phyloP scores from a whole-genome alignment of 2,888 invertebrate genomes.

The Megastigmus dorsalis region DNA sequence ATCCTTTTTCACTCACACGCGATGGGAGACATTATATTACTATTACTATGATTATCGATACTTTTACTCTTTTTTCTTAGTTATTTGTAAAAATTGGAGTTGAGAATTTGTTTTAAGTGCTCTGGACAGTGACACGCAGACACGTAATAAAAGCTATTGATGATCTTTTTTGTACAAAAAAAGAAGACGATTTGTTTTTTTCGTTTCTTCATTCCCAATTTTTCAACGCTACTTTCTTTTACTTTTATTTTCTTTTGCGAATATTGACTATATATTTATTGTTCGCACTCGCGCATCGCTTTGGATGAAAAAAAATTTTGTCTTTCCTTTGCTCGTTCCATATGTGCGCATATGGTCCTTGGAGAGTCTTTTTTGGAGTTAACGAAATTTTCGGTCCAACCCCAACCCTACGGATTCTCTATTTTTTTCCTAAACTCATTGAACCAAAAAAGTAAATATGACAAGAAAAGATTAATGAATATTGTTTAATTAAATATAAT shows the following conservation, averaged over 20 bases:
- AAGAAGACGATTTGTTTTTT: neutral
- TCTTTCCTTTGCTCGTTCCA: too few species aligned
- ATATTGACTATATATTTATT: neutral
- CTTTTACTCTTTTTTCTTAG: neutral
- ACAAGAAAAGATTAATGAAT: conserved; percentile 53
- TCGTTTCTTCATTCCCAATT: neutral
- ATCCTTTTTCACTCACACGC: neutral
- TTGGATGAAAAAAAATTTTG: too few species aligned
- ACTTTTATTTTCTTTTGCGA: neutral
- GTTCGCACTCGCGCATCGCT: too few species aligned
- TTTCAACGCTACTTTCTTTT: neutral
- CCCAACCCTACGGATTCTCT: neutral
- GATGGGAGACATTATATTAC: neutral
- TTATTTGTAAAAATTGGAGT: conserved; percentile 7
- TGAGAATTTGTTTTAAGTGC: neutral
- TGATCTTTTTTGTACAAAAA: neutral
- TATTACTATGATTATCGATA: neutral
- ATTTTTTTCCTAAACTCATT: conserved; percentile 10
- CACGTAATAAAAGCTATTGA: conserved; percentile 1
- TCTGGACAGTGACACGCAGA: neutral
- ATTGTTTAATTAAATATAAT: conserved; percentile 54
- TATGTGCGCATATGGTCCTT: neutral
- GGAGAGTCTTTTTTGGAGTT: neutral
- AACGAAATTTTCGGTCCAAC: neutral
- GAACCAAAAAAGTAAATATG: conserved; percentile 22